Evolutionary conservation across 2,797 vertebrate species (phyloP), one percentile per base, ranked within the genome.

Genomic region (Poecilia wingei): DNA sequence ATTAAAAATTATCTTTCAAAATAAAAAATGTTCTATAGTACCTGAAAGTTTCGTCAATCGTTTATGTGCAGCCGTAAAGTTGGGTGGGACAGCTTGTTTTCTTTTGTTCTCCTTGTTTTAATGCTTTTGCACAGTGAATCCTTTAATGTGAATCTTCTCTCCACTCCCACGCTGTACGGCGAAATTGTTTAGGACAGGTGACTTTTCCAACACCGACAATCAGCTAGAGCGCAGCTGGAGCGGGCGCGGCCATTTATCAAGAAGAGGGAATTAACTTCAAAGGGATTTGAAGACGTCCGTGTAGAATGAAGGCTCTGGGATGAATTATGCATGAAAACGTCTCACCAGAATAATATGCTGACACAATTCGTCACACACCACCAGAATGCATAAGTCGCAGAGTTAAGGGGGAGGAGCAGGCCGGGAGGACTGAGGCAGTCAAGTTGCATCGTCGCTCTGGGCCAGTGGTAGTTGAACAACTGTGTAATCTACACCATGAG

Each of bases 271-370:
- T 89, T 90, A 89, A 91, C 90, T 93, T 93, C 92, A 93, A 94
- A 94, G 88, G 87, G 86, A 89, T 87, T 90, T 89, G 75, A 75
- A 87, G 84, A 87, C 82, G 84, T 93, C 87, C 85, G 51, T 89
- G 88, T 86, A 85, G 84, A 86, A 89, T 90, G 78, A 80, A 51
- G 80, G 82, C 82, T 76, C 0, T 0, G 20, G 82, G 84, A 91
- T 94, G 85, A 92, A 92, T 92, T 92, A 92, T 93, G 89, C 85
- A 93, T 92, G 84, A 88, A 83, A 90, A 87, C 73, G 87, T 86
- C 87, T 86, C 77, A 71, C 70, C 25, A 77, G 78, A 90, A 84
- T 82, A 92, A 93, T 90, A 76, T 88, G 90, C 89, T 80, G 88
- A 91, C 87, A 89, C 84, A 82, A 93, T 93, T 93, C 89, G 91